These are phyloP conservation scores for Strigamia transsilvanica DNA, from an alignment of 2,888 invertebrate genomes.

Conservation along the genomic window DNA sequence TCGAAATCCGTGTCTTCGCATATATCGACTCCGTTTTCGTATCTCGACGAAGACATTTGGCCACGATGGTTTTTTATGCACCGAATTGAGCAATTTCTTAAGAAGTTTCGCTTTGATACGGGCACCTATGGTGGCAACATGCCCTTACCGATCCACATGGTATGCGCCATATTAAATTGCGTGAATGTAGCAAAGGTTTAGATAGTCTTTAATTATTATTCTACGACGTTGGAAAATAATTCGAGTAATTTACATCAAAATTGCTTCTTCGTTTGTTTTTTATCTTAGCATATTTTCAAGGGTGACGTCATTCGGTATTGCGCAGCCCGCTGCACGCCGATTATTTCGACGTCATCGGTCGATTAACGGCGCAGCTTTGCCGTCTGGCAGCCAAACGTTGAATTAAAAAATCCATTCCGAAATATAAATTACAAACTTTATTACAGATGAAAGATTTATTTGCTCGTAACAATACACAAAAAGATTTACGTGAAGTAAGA, in stretches of 20 bases:
- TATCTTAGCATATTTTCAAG: background rate
- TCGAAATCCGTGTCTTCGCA: conserved; percentile 36
- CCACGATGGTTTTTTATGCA: background rate
- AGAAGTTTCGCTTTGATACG: background rate
- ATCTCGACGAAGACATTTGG: conserved; percentile 35
- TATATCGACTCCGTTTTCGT: conserved; percentile 52
- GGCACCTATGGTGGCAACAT: background rate
- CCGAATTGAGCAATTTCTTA: background rate
- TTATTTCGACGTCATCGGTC: background rate
- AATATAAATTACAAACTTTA: background rate
- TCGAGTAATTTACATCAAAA: background rate
- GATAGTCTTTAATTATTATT: background rate
- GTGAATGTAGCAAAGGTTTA: background rate
- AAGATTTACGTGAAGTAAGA: conserved; percentile 22
- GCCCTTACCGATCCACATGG: conserved; percentile 11
- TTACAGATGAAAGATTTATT: conserved; percentile 19
- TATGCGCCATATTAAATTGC: conserved; percentile 23
- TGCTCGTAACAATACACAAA: conserved; percentile 26
- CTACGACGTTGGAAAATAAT: background rate
- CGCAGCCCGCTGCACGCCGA: background rate
- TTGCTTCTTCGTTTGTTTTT: background rate
- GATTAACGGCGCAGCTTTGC: background rate
- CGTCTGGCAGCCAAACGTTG: background rate
- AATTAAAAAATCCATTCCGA: background rate
- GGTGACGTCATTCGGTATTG: background rate